phyloP scores from a whole-genome alignment of 2,888 invertebrate species.

The Diarsia brunnea region DNA sequence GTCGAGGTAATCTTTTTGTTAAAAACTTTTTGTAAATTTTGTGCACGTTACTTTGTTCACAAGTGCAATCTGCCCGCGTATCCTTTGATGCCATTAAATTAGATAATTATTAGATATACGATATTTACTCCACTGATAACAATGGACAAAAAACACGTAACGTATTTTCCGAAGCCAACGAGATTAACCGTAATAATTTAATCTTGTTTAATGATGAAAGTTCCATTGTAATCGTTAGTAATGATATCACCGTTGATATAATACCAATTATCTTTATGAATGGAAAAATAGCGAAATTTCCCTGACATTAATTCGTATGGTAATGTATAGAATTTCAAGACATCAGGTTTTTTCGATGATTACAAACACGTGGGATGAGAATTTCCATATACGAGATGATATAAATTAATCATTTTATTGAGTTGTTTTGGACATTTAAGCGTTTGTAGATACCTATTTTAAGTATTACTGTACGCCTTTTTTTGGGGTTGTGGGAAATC shows the following conservation, averaged over 20 bases:
- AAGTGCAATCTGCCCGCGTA: slow-evolving; percentile 15
- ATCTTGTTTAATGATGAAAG: slow-evolving; percentile 24
- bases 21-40: slow-evolving; percentile 16
- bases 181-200: slow-evolving; percentile 29
- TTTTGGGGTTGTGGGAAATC: too few species aligned
- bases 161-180: slow-evolving; percentile 12
- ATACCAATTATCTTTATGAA: slow-evolving; percentile 24
- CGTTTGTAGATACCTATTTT: background rate
- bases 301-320: background rate
- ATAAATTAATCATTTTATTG: slow-evolving; percentile 16
- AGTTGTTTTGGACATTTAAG: background rate
- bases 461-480: background rate
- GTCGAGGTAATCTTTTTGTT: slow-evolving; percentile 42
- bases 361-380: slow-evolving; percentile 2
- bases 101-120: background rate
- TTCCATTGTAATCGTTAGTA: slow-evolving; percentile 8
- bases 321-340: slow-evolving; percentile 4
- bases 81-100: slow-evolving; percentile 27
- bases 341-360: slow-evolving; percentile 2
- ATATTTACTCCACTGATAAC: slow-evolving; percentile 17
- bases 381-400: background rate
- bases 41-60: background rate
- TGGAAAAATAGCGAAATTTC: slow-evolving; percentile 7
- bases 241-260: slow-evolving; percentile 23
- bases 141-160: background rate